These are phyloP conservation scores for Tigriopus californicus DNA, from an alignment of 2,888 invertebrate species.

Conservation along the genomic window DNA sequence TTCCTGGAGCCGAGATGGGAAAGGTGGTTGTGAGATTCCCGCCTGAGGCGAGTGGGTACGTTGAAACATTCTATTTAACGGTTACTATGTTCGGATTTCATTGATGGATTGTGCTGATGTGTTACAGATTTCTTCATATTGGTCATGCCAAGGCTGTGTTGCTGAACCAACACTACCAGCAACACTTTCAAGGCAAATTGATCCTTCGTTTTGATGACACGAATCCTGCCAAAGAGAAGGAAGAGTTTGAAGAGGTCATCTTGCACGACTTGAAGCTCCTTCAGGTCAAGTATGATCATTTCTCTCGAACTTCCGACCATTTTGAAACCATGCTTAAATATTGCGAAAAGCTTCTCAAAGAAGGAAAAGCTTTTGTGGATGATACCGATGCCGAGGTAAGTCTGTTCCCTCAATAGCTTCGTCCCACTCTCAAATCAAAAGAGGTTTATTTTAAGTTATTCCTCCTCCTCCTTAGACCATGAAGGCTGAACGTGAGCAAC, in stretches of 20 bases:
- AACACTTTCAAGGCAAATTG: conserved; percentile 53
- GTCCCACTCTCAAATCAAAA: too few species aligned
- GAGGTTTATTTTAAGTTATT: too few species aligned
- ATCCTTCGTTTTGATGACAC: conserved; percentile 99
- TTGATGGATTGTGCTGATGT: too few species aligned
- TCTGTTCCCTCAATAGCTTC: conserved; percentile 5
- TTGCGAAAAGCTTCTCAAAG: conserved; percentile 67
- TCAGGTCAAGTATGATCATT: conserved; percentile 73
- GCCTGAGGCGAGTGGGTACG: conserved; percentile 94
- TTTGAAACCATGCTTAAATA: conserved; percentile 75
- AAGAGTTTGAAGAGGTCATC: conserved; percentile 85
- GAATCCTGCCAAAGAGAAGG: conserved; percentile 95
- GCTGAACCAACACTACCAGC: conserved; percentile 90
- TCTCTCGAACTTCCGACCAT: conserved; percentile 89
- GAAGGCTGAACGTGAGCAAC: conserved; percentile 84
- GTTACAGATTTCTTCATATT: conserved; percentile 52
- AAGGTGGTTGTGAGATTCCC: conserved; percentile 96
- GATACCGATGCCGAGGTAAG: conserved; percentile 65
- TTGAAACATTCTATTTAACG: too few species aligned
- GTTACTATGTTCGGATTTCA: too few species aligned
- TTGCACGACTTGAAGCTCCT: conserved; percentile 77
- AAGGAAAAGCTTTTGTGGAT: conserved; percentile 87
- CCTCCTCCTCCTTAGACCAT: conserved; percentile 47
- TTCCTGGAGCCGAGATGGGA: conserved; percentile 90
- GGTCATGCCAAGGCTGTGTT: conserved; percentile 98